Conservation (phyloP, 2,113 vertebrate genomes). For the Marmota flaviventris region DNA sequence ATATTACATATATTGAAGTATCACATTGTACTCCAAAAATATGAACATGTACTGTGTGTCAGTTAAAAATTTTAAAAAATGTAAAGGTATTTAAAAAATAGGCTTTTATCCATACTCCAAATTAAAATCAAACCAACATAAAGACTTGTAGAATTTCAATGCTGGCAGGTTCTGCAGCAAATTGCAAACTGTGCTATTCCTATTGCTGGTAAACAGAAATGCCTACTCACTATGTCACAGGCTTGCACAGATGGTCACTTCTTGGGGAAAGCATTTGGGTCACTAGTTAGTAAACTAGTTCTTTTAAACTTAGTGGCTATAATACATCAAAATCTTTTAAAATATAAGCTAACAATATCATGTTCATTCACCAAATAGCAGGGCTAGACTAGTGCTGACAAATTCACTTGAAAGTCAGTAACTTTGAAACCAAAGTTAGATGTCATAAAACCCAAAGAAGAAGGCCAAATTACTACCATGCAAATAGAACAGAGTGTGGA, state of each 20-base stretch:
- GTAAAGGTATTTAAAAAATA: not conserved
- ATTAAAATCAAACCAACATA: not conserved
- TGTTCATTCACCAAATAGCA: not conserved
- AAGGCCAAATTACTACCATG: not conserved
- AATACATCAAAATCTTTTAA: not conserved
- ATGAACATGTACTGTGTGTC: not conserved
- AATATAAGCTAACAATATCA: not conserved
- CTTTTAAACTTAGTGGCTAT: not conserved
- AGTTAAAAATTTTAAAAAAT: not conserved
- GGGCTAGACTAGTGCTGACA: not conserved
- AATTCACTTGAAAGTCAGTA: not conserved
- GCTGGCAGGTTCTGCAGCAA: not conserved
- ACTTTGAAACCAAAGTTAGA: not conserved
- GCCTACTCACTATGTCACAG: not conserved
- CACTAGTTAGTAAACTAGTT: not conserved
- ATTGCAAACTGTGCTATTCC: not conserved
- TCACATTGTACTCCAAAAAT: not conserved
- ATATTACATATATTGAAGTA: not conserved
- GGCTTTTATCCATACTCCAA: not conserved
- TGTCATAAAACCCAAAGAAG: not conserved
- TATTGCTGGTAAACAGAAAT: not conserved
- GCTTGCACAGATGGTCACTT: not conserved
- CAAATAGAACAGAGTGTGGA: not conserved
- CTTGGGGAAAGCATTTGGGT: not conserved
- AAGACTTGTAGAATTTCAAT: not conserved